Percentiles rank a stretch among this genome's conserved stretches.
Evolutionary conservation across 1,140 invertebrate genomes (phyloP).

Genomic region (Leptopilina clavipes): DNA sequence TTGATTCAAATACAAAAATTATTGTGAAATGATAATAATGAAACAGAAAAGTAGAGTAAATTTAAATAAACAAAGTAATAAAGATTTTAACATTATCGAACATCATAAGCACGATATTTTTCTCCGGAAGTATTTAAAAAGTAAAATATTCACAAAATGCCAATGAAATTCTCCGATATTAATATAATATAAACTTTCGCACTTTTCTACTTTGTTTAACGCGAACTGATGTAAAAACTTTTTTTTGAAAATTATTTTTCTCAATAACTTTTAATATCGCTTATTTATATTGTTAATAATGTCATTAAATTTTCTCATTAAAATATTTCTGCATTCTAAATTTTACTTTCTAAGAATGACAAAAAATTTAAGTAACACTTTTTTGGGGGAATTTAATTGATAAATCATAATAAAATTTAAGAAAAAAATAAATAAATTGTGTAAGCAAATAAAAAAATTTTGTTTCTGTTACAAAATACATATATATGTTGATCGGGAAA

Average conservation of each 20-base stretch:
- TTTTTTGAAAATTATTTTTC: conserved; percentile 11
- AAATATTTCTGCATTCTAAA: too few relatives aligned
- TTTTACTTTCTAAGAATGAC: too few relatives aligned
- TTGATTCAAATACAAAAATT: background rate
- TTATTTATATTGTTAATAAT: background rate
- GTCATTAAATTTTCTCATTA: too few relatives aligned
- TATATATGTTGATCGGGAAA: too few relatives aligned
- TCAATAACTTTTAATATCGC: background rate
- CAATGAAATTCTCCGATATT: conserved; percentile 16
- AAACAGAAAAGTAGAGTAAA: background rate
- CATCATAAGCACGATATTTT: background rate
- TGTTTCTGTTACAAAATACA: too few relatives aligned
- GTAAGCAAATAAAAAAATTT: too few relatives aligned
- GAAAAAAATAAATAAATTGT: too few relatives aligned
- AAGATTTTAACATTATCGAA: background rate
- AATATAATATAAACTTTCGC: conserved; percentile 16
- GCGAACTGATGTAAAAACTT: background rate
- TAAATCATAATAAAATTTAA: too few relatives aligned
- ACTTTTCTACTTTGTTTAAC: background rate
- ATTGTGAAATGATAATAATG: background rate
- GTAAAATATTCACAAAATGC: conserved; percentile 2
- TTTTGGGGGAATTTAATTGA: too few relatives aligned
- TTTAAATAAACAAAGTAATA: background rate
- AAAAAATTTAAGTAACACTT: too few relatives aligned
- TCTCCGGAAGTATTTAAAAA: background rate